Evolutionary conservation across 2,113 vertebrate species (phyloP).

Genomic region (Sebastes fasciatus): DNA sequence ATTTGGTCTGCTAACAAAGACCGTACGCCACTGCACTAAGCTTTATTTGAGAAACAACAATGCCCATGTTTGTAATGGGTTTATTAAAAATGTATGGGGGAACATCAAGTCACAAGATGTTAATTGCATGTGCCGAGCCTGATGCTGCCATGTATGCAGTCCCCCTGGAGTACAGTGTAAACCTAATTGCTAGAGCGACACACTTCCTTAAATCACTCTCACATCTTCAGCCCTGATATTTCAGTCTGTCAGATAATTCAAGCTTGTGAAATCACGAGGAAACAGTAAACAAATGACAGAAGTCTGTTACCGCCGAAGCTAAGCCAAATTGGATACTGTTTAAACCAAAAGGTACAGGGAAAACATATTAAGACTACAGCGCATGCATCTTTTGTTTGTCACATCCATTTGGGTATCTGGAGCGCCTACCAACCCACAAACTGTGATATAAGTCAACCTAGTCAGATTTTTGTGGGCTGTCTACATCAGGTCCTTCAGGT

Average conservation of each 20-base stretch:
- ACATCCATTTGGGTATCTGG: too few relatives aligned
- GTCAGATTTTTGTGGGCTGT: too few relatives aligned
- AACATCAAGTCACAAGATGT: conserved; percentile 51
- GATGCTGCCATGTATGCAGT: conserved; percentile 43
- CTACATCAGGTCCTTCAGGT: too few relatives aligned
- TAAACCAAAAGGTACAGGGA: background rate
- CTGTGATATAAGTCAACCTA: too few relatives aligned
- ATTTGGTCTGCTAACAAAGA: background rate
- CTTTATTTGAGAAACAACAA: conserved; percentile 37
- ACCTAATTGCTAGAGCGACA: conserved; percentile 63
- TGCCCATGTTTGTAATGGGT: conserved; percentile 47
- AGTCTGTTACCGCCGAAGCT: background rate
- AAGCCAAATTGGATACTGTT: background rate
- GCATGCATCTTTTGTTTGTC: background rate
- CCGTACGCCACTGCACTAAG: background rate
- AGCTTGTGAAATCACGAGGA: conserved; percentile 10
- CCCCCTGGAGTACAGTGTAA: conserved; percentile 54
- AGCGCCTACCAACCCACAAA: too few relatives aligned
- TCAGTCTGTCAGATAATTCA: conserved; percentile 31
- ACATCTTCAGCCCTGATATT: conserved; percentile 20
- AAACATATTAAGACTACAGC: background rate
- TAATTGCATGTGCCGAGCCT: conserved; percentile 61
- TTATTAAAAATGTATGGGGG: conserved; percentile 74
- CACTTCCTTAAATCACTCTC: conserved; percentile 56
- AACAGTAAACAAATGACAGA: background rate